Percentiles rank a stretch among this genome's conserved stretches.
phyloP scores from a whole-genome alignment of 2,888 invertebrate species.

The Caenorhabditis becei region DNA sequence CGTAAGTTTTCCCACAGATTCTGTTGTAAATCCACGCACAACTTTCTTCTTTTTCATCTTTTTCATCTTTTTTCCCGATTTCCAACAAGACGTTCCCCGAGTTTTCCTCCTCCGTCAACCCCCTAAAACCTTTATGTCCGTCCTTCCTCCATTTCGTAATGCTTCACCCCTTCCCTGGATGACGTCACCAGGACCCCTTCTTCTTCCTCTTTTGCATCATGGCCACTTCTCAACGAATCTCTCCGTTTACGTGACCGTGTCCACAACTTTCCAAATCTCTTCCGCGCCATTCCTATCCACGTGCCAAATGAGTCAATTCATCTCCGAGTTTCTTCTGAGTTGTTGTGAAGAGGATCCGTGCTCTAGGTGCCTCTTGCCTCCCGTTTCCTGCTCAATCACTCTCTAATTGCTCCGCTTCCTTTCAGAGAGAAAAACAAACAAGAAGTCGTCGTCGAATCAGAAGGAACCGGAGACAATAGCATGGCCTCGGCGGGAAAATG shows the following conservation, averaged over 20 bases:
- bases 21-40: too few relatives aligned
- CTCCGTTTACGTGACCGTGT: background rate
- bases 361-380: conserved; percentile 23
- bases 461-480: conserved; percentile 5
- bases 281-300: background rate
- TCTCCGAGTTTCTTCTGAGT: conserved; percentile 14
- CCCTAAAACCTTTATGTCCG: conserved; percentile 19
- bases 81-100: too few relatives aligned
- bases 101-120: background rate
- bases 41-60: too few relatives aligned
- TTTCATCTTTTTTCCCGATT: too few relatives aligned
- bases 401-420: background rate
- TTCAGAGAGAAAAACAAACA: conserved; percentile 7
- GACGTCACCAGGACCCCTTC: conserved; percentile 32
- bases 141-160: conserved; percentile 33
- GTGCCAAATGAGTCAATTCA: conserved; percentile 28
- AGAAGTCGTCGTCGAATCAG: background rate
- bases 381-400: background rate
- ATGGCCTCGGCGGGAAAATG: conserved; percentile 47
- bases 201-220: conserved; percentile 29
- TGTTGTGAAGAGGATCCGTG: conserved; percentile 25
- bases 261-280: background rate
- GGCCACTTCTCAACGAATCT: background rate
- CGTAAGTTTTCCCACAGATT: too few relatives aligned
- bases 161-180: conserved; percentile 22